Evolutionary conservation across 2,888 invertebrate species (phyloP).

Genomic region (Holacanthella duospinosa): DNA sequence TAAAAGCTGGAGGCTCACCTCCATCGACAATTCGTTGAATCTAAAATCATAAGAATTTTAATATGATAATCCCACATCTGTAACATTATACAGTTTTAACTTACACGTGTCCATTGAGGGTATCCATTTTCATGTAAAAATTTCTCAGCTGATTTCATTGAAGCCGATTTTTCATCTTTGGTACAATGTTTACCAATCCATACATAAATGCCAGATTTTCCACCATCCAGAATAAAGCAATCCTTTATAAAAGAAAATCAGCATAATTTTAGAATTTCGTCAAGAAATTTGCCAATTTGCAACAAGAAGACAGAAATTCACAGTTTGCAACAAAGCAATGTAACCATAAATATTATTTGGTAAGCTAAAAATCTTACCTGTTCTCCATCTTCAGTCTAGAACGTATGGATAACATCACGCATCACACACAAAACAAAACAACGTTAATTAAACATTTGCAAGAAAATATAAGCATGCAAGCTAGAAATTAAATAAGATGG

Average conservation of each 20-base stretch:
- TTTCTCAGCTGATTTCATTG: conserved; percentile 61
- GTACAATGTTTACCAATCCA: conserved; percentile 73
- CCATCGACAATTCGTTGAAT: conserved; percentile 65
- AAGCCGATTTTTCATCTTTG: conserved; percentile 59
- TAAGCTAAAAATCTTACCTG: neutral
- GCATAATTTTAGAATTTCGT: neutral
- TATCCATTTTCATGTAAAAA: conserved; percentile 55
- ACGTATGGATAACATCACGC: neutral
- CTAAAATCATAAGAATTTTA: conserved; percentile 11
- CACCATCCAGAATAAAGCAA: conserved; percentile 68
- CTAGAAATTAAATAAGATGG: too few species aligned
- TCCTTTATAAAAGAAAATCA: conserved; percentile 54
- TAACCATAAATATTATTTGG: neutral
- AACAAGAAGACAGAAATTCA: too few species aligned
- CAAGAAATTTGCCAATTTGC: neutral
- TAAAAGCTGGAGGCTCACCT: conserved; percentile 75
- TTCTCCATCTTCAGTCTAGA: neutral
- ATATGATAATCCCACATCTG: neutral
- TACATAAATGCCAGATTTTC: conserved; percentile 62
- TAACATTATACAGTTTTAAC: neutral
- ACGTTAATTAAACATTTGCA: neutral
- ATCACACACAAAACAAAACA: neutral
- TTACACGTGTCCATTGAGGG: conserved; percentile 58
- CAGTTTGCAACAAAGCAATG: too few species aligned
- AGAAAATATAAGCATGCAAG: neutral